phyloP scores from a whole-genome alignment of 2,797 vertebrate genomes.

The Parotocinclus haroldoi region DNA sequence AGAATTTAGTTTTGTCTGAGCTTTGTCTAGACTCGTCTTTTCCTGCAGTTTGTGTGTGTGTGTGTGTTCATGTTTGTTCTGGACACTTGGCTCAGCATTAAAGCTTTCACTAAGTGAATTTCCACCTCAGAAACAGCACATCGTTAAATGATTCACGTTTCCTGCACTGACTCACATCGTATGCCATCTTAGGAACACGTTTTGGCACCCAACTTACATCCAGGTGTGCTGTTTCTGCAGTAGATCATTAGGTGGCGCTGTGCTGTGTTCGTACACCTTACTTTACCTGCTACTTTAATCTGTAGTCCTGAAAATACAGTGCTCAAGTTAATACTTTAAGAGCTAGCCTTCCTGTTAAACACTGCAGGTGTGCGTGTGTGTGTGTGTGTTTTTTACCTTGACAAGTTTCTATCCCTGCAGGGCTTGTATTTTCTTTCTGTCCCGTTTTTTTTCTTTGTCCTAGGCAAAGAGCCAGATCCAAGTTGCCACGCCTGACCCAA shows the following conservation, averaged over 20 bases:
- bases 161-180: conserved; percentile 6
- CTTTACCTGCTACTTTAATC: no score
- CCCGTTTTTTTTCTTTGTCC: neutral
- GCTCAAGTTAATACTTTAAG: no score
- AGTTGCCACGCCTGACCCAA: conserved; percentile 27
- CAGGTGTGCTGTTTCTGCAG: no score
- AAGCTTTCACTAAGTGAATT: conserved; percentile 9
- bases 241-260: no score
- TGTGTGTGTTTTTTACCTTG: conserved; percentile 1
- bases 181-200: no score
- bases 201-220: neutral
- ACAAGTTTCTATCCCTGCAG: no score
- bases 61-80: neutral
- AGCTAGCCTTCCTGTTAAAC: no score
- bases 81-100: conserved; percentile 4
- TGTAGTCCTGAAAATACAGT: no score
- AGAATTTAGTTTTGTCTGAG: no score
- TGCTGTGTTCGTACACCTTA: no score
- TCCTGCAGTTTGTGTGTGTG: neutral
- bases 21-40: neutral
- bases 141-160: conserved; percentile 20
- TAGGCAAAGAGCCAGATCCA: conserved; percentile 14
- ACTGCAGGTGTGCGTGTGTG: neutral
- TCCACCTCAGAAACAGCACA: neutral
- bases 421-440: no score